These are phyloP conservation scores for Seriola rivoliana DNA, from an alignment of 2,113 vertebrate species.

Conservation along the genomic window DNA sequence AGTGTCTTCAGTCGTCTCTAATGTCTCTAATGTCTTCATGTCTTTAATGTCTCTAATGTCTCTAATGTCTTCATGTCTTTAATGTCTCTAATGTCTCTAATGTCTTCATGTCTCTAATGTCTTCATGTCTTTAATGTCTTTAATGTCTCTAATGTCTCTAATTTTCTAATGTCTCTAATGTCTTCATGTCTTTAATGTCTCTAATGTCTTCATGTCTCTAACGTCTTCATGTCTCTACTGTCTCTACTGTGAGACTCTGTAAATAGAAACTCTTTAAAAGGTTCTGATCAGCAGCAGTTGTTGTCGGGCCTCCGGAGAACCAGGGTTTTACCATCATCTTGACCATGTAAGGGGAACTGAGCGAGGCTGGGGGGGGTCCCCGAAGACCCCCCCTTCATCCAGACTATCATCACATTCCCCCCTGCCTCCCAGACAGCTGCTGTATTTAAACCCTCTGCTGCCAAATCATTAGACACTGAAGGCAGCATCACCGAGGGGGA, in stretches of 20 bases:
- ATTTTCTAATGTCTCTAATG: no score
- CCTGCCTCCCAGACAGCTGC: constrained; percentile 60
- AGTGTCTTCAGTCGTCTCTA: no score
- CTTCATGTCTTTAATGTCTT: no score
- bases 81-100: no score
- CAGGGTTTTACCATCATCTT: constrained; percentile 37
- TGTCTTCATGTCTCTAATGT: no score
- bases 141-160: no score
- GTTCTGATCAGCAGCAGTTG: constrained; percentile 44
- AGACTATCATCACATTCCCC: constrained; percentile 22
- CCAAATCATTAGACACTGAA: neutral
- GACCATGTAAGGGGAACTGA: constrained; percentile 67
- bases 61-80: no score
- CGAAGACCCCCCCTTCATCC: neutral
- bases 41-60: no score
- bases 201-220: no score
- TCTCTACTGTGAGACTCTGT: neutral
- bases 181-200: no score
- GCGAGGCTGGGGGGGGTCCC: constrained; percentile 26
- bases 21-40: no score
- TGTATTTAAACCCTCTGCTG: constrained; percentile 63
- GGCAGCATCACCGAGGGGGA: constrained; percentile 14
- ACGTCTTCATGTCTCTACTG: no score
- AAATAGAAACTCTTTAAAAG: constrained; percentile 66
- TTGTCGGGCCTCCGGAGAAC: constrained; percentile 58